Base-by-base conservation (phyloP, 2,797 vertebrate species). In the Delichon dasypus region DNA sequence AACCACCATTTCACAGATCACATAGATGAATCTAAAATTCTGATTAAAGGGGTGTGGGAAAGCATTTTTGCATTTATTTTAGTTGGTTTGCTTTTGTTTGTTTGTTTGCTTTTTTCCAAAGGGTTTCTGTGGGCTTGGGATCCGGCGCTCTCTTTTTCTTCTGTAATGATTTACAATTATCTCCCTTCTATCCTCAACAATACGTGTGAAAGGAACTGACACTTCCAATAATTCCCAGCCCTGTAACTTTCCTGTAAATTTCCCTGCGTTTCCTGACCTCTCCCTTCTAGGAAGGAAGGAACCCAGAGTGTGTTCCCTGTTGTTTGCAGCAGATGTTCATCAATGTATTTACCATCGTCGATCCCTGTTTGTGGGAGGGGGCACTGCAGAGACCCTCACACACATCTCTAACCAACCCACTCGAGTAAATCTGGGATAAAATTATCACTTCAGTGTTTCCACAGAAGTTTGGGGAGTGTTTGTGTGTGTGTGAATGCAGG, bases 21-120 rank as follows among this genome's bases (percentile, higher is more conserved):
- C 81, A n/a, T 30, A 85, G 78, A 17, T 54, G 38, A 92, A 93
- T 77, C 58, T 89, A 21, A 88, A 76, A 83, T 89, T 85, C 72
- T 3, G 29, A 72, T 95, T 87, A 76, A 79, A 87, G 60, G 62
- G 76, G 60, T 94, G 88, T 94, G 92, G 92, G 90, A 95, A 97
- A 94, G n/a, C 61, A 75, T 88, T 62, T 85, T 53, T 0, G 4
- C 65, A 13, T 82, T 90, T 53, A 30, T 6, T 16, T 71, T 36
- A 10, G 36, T 27, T 42, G 13, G 29, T 40, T 78, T 45, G 48
- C 27, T 23, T 47, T 51, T 65, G n/a, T 38, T 38, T 38, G 10
- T 10, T 42, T 15, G 10, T 38, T 21, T n/a, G n/a, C n/a, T 61
- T 72, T 77, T 84, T 60, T 30, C 7, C 45, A 82, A 74, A 90